phyloP scores from a whole-genome alignment of 2,797 vertebrate genomes.

The Taenioides sp. region DNA sequence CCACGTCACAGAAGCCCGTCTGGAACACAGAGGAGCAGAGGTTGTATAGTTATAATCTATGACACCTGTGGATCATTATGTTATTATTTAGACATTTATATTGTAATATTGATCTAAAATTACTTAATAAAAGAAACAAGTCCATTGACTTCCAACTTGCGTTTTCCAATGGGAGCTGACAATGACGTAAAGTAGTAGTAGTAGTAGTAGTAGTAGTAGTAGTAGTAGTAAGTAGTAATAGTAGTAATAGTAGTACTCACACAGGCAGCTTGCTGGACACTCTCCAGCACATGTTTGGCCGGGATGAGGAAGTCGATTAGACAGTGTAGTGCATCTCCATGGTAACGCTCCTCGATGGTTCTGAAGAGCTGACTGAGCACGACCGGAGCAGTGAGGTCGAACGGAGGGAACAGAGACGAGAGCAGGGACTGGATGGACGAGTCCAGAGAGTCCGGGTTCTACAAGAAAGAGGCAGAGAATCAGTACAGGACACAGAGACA shows the following conservation, averaged over 20 bases:
- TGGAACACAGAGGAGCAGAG: slow-evolving; percentile 46
- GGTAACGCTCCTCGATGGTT: slow-evolving; percentile 89
- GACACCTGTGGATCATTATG: too few species aligned
- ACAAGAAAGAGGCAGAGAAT: background rate
- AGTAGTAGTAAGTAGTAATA: background rate
- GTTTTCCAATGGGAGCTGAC: too few species aligned
- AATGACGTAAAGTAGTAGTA: too few species aligned
- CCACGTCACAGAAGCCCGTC: slow-evolving; percentile 86
- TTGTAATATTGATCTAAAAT: too few species aligned
- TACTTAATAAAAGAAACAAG: too few species aligned
- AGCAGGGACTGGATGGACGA: slow-evolving; percentile 87
- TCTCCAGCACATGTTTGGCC: slow-evolving; percentile 90
- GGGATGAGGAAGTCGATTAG: slow-evolving; percentile 94
- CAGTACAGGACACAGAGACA: too few species aligned
- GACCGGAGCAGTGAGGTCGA: slow-evolving; percentile 87
- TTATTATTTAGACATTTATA: too few species aligned
- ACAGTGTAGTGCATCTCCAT: slow-evolving; percentile 88
- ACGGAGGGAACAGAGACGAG: slow-evolving; percentile 89
- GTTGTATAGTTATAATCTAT: too few species aligned
- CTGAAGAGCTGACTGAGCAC: slow-evolving; percentile 92
- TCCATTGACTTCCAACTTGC: too few species aligned
- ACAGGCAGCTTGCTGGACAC: slow-evolving; percentile 89
- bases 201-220: too few species aligned
- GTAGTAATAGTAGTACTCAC: slow-evolving; percentile 76
- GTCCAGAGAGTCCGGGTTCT: slow-evolving; percentile 89